A percentile compares a stretch with the other conserved stretches of the same genome.
phyloP scores from a whole-genome alignment of 2,797 vertebrate genomes.

The Esox lucius region DNA sequence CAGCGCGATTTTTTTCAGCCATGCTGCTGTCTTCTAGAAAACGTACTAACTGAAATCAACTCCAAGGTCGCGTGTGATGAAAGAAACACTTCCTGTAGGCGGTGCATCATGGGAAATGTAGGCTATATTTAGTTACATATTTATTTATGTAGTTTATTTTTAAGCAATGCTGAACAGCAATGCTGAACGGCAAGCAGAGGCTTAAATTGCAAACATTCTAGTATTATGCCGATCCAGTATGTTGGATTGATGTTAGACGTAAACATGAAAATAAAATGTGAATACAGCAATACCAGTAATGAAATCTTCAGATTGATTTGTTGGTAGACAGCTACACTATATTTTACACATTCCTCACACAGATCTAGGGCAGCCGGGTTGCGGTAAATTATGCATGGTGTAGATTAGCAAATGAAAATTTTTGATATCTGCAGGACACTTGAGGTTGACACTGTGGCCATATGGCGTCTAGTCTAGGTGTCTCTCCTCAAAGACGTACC shows the following conservation, averaged over 20 bases:
- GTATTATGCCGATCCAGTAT: neutral
- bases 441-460: neutral
- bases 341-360: neutral
- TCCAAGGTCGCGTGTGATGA: conserved; percentile 55
- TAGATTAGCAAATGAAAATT: conserved; percentile 8
- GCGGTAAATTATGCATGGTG: neutral
- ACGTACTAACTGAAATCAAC: neutral
- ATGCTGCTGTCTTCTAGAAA: conserved; percentile 51
- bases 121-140: neutral
- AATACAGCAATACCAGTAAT: neutral
- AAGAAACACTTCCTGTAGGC: conserved; percentile 53
- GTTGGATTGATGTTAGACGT: neutral
- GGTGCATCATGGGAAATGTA: conserved; percentile 48
- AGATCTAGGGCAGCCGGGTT: neutral
- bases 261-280: neutral
- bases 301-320: too few species aligned
- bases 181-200: neutral
- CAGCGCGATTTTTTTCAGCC: conserved; percentile 67
- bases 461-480: neutral
- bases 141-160: neutral
- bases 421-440: neutral
- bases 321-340: neutral
- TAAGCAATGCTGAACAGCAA: neutral
- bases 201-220: neutral
- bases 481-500: neutral